Evolutionary conservation across 2,888 invertebrate genomes (phyloP).

Genomic region (Lamellibrachia columna): DNA sequence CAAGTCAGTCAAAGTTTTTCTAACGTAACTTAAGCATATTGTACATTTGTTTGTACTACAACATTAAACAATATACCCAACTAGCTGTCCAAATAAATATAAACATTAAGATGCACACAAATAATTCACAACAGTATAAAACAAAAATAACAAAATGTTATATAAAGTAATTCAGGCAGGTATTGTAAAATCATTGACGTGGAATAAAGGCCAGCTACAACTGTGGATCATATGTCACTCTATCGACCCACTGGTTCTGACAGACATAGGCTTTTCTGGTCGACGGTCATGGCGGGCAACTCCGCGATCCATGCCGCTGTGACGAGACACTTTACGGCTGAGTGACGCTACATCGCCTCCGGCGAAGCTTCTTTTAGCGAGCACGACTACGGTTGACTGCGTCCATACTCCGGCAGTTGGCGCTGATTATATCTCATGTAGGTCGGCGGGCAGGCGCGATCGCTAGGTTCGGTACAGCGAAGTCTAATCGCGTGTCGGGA

Average conservation of each 20-base stretch:
- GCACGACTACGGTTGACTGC: background rate
- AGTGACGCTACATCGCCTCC: background rate
- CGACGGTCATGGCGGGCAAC: background rate
- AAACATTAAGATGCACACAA: no score
- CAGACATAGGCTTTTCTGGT: background rate
- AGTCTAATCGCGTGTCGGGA: background rate
- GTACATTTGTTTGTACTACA: no score
- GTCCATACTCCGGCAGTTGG: background rate
- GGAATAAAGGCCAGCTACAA: no score
- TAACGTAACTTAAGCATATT: no score
- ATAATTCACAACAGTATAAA: no score
- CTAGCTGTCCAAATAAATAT: no score
- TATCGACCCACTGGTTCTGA: background rate
- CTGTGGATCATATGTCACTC: background rate
- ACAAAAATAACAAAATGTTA: no score
- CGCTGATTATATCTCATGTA: background rate
- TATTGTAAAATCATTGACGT: no score
- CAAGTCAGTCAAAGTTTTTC: no score
- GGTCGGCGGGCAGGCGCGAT: background rate
- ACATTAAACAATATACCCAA: no score
- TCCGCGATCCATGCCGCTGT: background rate
- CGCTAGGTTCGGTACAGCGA: background rate
- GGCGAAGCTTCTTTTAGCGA: conserved; percentile 10
- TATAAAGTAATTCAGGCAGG: no score
- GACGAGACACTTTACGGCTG: background rate